phyloP scores from a whole-genome alignment of 2,888 invertebrate genomes.

The Augochlorella aurata region DNA sequence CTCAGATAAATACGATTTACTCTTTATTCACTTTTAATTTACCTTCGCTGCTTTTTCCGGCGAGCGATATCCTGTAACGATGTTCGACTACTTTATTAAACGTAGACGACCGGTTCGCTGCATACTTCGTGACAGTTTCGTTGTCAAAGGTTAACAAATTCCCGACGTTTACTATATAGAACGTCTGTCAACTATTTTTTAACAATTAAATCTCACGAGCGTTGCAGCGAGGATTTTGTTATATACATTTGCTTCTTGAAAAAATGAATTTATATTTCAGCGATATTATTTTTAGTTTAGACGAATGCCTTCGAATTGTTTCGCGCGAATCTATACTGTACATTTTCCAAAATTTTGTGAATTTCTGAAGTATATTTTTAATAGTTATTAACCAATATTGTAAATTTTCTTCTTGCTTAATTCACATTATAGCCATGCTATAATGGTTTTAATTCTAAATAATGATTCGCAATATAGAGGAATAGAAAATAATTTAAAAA shows the following conservation, averaged over 20 bases:
- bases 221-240: background rate
- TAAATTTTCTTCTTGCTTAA: too few relatives aligned
- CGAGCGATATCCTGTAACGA: background rate
- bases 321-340: background rate
- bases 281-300: background rate
- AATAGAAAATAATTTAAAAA: background rate
- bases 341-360: background rate
- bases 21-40: conserved; percentile 50
- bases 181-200: background rate
- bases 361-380: background rate
- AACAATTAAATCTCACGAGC: background rate
- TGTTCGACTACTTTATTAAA: background rate
- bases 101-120: background rate
- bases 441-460: too few relatives aligned
- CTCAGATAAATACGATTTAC: conserved; percentile 46
- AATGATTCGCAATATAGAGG: background rate
- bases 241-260: background rate
- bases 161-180: background rate
- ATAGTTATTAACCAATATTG: too few relatives aligned
- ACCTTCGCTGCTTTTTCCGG: background rate
- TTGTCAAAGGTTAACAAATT: background rate
- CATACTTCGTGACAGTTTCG: background rate
- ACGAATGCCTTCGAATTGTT: background rate
- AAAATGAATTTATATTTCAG: background rate
- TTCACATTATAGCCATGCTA: too few relatives aligned